Evolutionary conservation across 1,140 invertebrate genomes (phyloP).

Genomic region (Platorchestia sp.): DNA sequence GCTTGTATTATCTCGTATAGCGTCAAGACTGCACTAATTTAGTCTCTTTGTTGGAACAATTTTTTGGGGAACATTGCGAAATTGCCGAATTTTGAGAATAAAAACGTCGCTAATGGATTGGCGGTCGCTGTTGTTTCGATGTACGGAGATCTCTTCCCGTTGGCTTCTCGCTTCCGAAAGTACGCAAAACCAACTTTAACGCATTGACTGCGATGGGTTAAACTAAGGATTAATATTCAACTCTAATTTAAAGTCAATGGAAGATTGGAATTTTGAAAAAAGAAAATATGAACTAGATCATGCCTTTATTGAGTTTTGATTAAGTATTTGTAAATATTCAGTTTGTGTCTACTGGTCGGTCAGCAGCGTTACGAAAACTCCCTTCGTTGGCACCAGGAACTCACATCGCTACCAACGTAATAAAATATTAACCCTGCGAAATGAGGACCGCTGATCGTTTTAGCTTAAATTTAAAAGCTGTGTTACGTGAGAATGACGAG

Average conservation of each 20-base stretch:
- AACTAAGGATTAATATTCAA: too few relatives aligned
- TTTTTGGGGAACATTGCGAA: background rate
- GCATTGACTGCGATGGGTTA: too few relatives aligned
- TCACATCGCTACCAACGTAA: too few relatives aligned
- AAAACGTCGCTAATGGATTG: background rate
- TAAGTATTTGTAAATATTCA: too few relatives aligned
- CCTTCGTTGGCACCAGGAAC: too few relatives aligned
- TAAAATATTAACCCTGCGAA: background rate
- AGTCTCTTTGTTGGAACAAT: background rate
- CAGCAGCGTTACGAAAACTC: too few relatives aligned
- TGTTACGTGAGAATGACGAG: background rate
- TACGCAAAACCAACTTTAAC: background rate
- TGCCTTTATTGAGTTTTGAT: too few relatives aligned
- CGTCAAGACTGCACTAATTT: background rate
- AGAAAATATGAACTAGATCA: too few relatives aligned
- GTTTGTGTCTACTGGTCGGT: too few relatives aligned
- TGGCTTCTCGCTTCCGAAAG: background rate
- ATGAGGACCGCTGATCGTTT: background rate
- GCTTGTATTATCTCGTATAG: background rate
- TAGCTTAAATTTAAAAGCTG: background rate
- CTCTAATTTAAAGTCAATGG: too few relatives aligned
- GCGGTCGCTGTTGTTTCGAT: background rate
- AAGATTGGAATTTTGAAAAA: too few relatives aligned
- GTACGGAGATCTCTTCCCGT: background rate
- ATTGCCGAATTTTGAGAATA: background rate